Percentiles rank a stretch among this genome's conserved stretches.
phyloP scores from a whole-genome alignment of 2,113 vertebrate genomes.

The Semicossyphus pulcher region DNA sequence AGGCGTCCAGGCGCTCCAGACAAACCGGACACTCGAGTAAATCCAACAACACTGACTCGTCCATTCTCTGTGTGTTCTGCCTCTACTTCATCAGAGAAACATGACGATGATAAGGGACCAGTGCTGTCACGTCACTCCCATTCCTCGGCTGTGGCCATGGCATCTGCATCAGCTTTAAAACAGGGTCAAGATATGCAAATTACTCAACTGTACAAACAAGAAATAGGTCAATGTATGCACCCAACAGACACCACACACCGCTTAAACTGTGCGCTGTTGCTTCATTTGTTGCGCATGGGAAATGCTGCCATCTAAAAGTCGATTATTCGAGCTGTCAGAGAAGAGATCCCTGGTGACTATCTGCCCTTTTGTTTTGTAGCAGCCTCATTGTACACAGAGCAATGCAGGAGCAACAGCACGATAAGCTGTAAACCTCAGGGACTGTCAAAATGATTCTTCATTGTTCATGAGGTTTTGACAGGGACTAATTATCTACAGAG shows the following conservation, averaged over 20 bases:
- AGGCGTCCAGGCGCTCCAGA: conserved; percentile 95
- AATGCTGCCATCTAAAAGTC: not conserved
- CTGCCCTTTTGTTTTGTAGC: not conserved
- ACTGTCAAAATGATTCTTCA: no score
- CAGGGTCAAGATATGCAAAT: conserved; percentile 51
- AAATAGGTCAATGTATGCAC: conserved; percentile 43
- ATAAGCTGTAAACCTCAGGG: not conserved
- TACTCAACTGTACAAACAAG: conserved; percentile 15
- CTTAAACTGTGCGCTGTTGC: not conserved
- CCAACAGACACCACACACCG: conserved; percentile 24
- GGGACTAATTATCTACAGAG: no score
- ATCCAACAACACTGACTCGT: conserved; percentile 96
- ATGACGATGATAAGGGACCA: conserved; percentile 48
- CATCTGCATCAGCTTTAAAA: conserved; percentile 71
- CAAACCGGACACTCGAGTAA: conserved; percentile 98
- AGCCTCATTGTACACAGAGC: not conserved
- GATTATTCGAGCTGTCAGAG: not conserved
- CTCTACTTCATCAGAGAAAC: conserved; percentile 65
- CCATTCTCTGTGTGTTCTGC: conserved; percentile 85
- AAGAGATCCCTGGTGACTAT: no score
- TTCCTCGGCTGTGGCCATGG: conserved; percentile 84
- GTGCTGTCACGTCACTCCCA: conserved; percentile 93
- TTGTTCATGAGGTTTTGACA: no score
- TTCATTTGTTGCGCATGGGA: no score
- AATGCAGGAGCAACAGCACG: not conserved